Evolutionary conservation across 1,140 invertebrate species (phyloP), one percentile per base, ranked within the genome.

Genomic region (Drosophila prosaltans): DNA sequence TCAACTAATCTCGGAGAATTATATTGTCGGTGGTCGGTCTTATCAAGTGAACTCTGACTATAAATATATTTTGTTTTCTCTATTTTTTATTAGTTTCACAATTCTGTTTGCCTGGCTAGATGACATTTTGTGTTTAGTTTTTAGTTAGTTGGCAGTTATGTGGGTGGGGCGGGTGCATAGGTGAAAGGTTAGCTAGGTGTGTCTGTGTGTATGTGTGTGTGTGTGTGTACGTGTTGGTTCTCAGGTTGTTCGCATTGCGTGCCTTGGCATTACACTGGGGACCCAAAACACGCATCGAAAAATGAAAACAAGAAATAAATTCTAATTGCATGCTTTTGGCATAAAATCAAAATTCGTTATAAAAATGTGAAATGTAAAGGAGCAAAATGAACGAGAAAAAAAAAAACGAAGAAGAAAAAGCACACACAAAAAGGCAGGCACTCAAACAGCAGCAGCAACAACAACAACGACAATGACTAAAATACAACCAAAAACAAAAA

Each of bases 281-380:
- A 55, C 28, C 16, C 10, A 16, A 61, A 61, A 36, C 30, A 61
- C 55, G 41, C n/a, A 40, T 28, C 10, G 10, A 48, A 63, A 59
- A 75, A 58, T 62, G 72, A 74, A 64, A 51, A 51, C 74, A 77
- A 71, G 67, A 81, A 85, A 85, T 85, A 82, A 86, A 86, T 86
- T 88, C 82, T 76, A 82, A 82, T 86, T 82, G 82, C 80, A 74
- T 81, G 80, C 80, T 86, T 88, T 88, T 86, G 82, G 82, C 82
- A 86, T 85, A 78, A 88, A 86, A 86, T 86, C 82, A 86, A 88
- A 86, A 86, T 75, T 69, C 68, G 61, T 67, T 68, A 81, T 78
- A 81, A 85, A 79, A 82, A 86, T 74, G 69, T 64, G 48, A 84
- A 81, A 78, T 70, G 66, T 54, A 45, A 73, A 70, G 55, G 45